Evolutionary conservation across 2,888 invertebrate species (phyloP).

Genomic region (Pachycephus smyrnensis): DNA sequence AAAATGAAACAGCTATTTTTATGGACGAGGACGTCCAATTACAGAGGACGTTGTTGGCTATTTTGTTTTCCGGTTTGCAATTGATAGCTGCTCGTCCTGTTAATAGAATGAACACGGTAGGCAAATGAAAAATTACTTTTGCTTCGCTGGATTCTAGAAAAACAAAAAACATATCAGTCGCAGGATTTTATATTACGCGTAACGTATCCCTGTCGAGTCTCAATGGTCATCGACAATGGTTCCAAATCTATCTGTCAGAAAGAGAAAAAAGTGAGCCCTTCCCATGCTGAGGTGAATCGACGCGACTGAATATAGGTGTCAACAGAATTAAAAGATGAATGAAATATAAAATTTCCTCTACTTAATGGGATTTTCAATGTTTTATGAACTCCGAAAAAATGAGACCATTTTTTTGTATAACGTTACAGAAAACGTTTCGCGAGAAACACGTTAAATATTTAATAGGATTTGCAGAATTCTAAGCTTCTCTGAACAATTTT

Average conservation of each 20-base stretch:
- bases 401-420: too few species aligned
- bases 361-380: too few species aligned
- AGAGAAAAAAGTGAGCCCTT: neutral
- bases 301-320: neutral
- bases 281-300: neutral
- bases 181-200: neutral
- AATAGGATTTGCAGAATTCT: too few species aligned
- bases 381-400: too few species aligned
- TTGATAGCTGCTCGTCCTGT: constrained; percentile 21
- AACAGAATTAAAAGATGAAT: neutral
- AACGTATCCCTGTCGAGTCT: neutral
- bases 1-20: constrained; percentile 63
- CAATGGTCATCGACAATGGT: neutral
- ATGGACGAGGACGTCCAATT: constrained; percentile 58
- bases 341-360: neutral
- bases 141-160: neutral
- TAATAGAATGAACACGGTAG: constrained; percentile 19
- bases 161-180: neutral
- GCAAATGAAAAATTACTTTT: constrained; percentile 18
- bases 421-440: too few species aligned
- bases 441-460: too few species aligned
- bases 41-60: constrained; percentile 29
- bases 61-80: constrained; percentile 7
- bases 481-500: too few species aligned
- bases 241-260: neutral